phyloP scores from a whole-genome alignment of 2,113 vertebrate species.

The Cottus gobio region DNA sequence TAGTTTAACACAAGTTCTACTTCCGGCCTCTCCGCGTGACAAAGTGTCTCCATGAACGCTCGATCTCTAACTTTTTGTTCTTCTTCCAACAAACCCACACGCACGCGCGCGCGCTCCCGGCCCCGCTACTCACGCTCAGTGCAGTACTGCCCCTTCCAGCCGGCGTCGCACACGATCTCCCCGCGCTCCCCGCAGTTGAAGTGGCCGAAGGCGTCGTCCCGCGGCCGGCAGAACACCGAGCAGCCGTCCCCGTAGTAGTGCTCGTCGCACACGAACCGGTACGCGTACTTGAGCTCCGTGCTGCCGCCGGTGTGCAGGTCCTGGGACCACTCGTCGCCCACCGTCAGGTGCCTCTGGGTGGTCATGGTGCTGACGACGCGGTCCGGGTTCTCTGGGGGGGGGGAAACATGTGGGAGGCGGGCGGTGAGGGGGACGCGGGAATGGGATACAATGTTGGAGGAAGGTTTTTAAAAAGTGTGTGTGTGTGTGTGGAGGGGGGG shows the following conservation, averaged over 20 bases:
- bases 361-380: slow-evolving; percentile 95
- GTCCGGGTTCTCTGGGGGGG: slow-evolving; percentile 88
- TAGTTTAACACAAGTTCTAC: too few relatives aligned
- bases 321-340: slow-evolving; percentile 97
- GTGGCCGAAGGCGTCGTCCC: slow-evolving; percentile 96
- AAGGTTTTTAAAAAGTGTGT: too few relatives aligned
- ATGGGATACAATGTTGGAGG: neutral
- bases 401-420: neutral
- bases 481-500: too few relatives aligned
- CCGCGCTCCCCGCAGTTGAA: slow-evolving; percentile 97
- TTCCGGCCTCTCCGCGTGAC: too few relatives aligned
- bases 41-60: too few relatives aligned
- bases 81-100: too few relatives aligned
- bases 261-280: slow-evolving; percentile 96
- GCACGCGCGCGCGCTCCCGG: too few relatives aligned
- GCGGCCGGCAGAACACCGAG: slow-evolving; percentile 94
- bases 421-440: neutral
- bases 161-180: slow-evolving; percentile 94
- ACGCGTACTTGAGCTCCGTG: slow-evolving; percentile 96
- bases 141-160: slow-evolving; percentile 98
- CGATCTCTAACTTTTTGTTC: too few relatives aligned
- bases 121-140: slow-evolving; percentile 90
- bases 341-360: slow-evolving; percentile 93
- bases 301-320: slow-evolving; percentile 92
- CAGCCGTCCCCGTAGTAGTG: slow-evolving; percentile 97